phyloP scores from a whole-genome alignment of 2,797 vertebrate genomes.

The Tarsius wallacei region DNA sequence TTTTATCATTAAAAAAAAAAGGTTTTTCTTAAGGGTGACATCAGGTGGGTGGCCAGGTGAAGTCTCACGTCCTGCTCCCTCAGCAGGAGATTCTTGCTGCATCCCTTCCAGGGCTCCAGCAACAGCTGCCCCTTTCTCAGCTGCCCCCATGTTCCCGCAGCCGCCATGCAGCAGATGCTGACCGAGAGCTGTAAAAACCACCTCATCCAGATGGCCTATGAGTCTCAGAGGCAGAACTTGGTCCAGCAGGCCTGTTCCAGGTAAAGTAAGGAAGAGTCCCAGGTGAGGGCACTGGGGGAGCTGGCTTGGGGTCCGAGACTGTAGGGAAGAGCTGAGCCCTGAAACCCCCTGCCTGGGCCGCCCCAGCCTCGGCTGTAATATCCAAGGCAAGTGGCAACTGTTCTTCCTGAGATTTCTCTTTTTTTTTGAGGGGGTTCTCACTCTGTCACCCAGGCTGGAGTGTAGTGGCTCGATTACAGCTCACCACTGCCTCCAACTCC shows the following conservation, averaged over 20 bases:
- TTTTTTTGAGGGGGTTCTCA: too few species aligned
- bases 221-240: conserved; percentile 94
- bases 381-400: neutral
- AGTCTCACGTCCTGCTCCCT: neutral
- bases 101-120: neutral
- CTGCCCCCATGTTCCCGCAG: conserved; percentile 85
- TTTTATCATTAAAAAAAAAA: neutral
- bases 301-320: neutral
- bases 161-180: conserved; percentile 98
- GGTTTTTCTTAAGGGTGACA: neutral
- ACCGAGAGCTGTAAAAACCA: conserved; percentile 94
- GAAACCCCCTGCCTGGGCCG: neutral
- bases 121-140: neutral
- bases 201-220: conserved; percentile 94
- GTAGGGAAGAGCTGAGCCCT: neutral
- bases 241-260: conserved; percentile 95
- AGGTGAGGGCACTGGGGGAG: neutral
- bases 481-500: too few species aligned
- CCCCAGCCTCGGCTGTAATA: fast-evolving
- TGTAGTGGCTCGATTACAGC: too few species aligned
- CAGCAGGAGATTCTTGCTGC: neutral
- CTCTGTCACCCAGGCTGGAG: too few species aligned
- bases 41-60: neutral
- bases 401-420: neutral
- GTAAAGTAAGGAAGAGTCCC: conserved; percentile 87